Percentiles rank a stretch among this genome's conserved stretches.
phyloP scores from a whole-genome alignment of 2,888 invertebrate species.

The Bellardia pandia region DNA sequence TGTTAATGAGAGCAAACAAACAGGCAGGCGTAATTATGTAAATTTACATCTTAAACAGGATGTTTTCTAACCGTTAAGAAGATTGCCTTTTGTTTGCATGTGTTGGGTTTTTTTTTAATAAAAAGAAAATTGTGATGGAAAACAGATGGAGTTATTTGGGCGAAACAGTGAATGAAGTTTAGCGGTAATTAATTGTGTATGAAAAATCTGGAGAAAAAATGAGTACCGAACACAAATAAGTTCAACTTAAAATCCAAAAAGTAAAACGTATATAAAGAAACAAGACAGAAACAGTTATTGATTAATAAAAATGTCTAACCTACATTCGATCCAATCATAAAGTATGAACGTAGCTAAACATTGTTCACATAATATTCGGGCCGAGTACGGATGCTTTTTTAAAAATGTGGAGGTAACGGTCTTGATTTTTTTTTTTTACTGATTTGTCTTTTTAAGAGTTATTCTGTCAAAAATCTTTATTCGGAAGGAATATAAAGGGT shows the following conservation, averaged over 20 bases:
- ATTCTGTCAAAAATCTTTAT: no score
- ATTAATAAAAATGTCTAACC: no score
- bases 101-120: not conserved
- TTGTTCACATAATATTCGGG: no score
- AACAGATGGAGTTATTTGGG: constrained; percentile 61
- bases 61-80: constrained; percentile 62
- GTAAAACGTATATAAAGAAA: no score
- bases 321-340: no score
- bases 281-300: no score
- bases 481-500: no score
- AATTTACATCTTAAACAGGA: constrained; percentile 68
- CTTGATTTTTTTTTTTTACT: no score
- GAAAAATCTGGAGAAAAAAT: not conserved
- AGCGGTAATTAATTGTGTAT: constrained; percentile 28
- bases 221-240: not conserved
- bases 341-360: no score
- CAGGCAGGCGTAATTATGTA: constrained; percentile 74
- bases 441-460: no score
- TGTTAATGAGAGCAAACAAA: constrained; percentile 79
- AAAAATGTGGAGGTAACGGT: no score
- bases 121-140: constrained; percentile 49
- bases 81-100: constrained; percentile 38
- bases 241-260: not conserved
- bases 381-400: no score
- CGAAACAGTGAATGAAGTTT: constrained; percentile 17